phyloP scores from a whole-genome alignment of 1,140 invertebrate genomes.

The Heliconius nattereri region DNA sequence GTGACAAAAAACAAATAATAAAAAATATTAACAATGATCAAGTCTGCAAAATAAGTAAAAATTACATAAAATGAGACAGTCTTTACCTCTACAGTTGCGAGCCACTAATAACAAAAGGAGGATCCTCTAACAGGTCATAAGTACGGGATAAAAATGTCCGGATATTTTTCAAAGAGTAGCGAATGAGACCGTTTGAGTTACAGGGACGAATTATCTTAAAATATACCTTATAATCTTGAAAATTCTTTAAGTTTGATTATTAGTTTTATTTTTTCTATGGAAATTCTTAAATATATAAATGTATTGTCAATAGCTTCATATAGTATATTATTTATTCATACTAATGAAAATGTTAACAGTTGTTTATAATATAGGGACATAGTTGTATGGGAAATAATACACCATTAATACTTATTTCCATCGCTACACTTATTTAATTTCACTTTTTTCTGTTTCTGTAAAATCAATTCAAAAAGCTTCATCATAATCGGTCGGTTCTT shows the following conservation, averaged over 20 bases:
- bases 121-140: conserved; percentile 54
- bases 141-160: conserved; percentile 68
- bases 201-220: conserved; percentile 53
- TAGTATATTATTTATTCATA: too few relatives aligned
- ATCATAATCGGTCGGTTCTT: too few relatives aligned
- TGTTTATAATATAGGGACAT: too few relatives aligned
- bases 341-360: too few relatives aligned
- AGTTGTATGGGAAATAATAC: too few relatives aligned
- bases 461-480: too few relatives aligned
- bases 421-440: too few relatives aligned
- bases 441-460: too few relatives aligned
- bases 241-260: neutral
- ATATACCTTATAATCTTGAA: neutral
- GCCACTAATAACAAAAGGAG: conserved; percentile 44
- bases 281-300: neutral
- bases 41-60: conserved; percentile 28
- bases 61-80: conserved; percentile 27
- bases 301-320: too few relatives aligned
- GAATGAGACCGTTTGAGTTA: conserved; percentile 56
- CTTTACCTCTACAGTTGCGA: conserved; percentile 42
- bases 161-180: conserved; percentile 60
- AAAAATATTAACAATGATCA: conserved; percentile 25
- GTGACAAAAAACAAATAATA: neutral
- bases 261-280: neutral
- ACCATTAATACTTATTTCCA: too few relatives aligned